Evolutionary conservation across 2,797 vertebrate genomes (phyloP).

Genomic region (Mycteria americana): DNA sequence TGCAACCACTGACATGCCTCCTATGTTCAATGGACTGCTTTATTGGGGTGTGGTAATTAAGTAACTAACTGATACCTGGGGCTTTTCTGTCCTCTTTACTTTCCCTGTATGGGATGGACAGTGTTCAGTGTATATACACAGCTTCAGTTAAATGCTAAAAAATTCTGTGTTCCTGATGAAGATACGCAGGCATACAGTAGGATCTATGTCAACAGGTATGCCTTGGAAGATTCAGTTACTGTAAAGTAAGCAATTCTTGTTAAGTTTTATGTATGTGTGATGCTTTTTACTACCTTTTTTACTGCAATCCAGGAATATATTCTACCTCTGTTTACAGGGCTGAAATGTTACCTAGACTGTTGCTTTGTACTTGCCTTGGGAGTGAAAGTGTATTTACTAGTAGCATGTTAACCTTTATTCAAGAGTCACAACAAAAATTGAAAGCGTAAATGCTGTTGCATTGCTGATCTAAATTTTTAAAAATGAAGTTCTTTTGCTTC

Average conservation of each 20-base stretch:
- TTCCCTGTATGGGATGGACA: neutral
- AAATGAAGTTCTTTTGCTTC: neutral
- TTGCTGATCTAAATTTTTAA: fast-evolving
- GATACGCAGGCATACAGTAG: neutral
- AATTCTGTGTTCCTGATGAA: neutral
- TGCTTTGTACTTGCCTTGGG: neutral
- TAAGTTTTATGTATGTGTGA: neutral
- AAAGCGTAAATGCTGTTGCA: neutral
- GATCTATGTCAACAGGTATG: neutral
- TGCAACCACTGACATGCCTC: neutral
- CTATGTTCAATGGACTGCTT: neutral
- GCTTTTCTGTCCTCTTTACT: neutral
- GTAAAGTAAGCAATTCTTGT: neutral
- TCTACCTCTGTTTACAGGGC: neutral
- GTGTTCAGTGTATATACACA: neutral
- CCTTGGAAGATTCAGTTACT: neutral
- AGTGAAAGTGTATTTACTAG: neutral
- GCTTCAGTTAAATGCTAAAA: neutral
- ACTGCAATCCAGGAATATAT: neutral
- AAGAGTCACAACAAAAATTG: neutral
- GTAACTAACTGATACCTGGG: neutral
- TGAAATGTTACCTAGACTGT: neutral
- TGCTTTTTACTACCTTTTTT: neutral
- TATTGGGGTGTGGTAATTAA: neutral
- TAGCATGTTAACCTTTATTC: neutral